phyloP scores from a whole-genome alignment of 2,797 vertebrate genomes.

The Mus spretus region DNA sequence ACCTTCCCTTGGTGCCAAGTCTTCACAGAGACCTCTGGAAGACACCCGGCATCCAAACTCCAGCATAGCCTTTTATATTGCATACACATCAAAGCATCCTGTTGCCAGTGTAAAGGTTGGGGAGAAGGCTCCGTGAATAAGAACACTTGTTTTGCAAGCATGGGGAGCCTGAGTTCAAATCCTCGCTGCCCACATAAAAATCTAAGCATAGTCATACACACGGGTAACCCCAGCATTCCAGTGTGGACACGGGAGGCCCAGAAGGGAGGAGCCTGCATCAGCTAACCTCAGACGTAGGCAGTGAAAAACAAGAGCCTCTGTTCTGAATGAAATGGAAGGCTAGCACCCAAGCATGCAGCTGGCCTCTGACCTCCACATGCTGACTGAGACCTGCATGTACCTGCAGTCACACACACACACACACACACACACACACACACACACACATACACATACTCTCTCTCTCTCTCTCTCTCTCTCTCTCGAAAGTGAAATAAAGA shows the following conservation, averaged over 20 bases:
- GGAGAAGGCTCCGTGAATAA: neutral
- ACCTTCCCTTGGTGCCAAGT: neutral
- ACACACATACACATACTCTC: neutral
- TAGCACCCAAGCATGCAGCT: neutral
- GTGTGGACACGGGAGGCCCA: neutral
- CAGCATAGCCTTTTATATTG: neutral
- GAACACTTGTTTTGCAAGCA: neutral
- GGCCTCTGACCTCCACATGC: neutral
- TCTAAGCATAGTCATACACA: neutral
- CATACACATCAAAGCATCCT: neutral
- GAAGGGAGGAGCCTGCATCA: neutral
- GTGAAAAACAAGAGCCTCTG: neutral
- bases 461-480: too few species aligned
- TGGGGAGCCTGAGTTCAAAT: neutral
- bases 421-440: neutral
- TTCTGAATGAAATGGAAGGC: neutral
- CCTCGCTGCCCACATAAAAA: neutral
- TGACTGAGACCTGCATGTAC: neutral
- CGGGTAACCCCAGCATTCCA: neutral
- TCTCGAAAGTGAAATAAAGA: neutral
- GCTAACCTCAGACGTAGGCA: neutral
- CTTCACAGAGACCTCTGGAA: neutral
- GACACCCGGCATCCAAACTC: neutral
- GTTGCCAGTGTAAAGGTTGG: neutral
- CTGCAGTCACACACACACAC: neutral